phyloP scores from a whole-genome alignment of 1,140 invertebrate genomes.

The Ptiloglossa arizonensis region DNA sequence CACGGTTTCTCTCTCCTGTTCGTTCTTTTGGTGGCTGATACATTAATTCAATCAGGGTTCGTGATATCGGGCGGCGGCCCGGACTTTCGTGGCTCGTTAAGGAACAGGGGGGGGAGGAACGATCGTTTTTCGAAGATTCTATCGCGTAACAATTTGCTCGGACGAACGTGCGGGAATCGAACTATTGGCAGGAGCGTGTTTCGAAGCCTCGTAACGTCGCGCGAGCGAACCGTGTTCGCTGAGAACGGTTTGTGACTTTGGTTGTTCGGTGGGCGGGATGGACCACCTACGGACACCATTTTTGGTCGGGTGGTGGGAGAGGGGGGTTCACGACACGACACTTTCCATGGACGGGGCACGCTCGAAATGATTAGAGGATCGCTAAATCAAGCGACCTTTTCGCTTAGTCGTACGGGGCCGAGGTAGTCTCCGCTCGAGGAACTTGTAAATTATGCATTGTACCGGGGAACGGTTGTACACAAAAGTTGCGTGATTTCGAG shows the following conservation, averaged over 20 bases:
- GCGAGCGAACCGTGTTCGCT: neutral
- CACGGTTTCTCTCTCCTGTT: neutral
- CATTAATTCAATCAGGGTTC: conserved; percentile 35
- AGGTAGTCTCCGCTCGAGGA: too few relatives aligned
- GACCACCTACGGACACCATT: too few relatives aligned
- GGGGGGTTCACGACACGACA: too few relatives aligned
- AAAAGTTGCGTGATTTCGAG: too few relatives aligned
- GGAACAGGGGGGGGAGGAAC: neutral
- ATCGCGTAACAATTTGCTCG: conserved; percentile 42
- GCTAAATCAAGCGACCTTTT: too few relatives aligned
- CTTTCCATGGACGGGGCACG: too few relatives aligned
- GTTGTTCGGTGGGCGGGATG: too few relatives aligned
- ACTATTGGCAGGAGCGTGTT: neutral
- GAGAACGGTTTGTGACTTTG: neutral
- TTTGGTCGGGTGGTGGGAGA: too few relatives aligned
- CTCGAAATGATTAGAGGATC: too few relatives aligned
- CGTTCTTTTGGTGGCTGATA: neutral
- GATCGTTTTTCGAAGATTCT: conserved; percentile 13
- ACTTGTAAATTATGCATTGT: too few relatives aligned
- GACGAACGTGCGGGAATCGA: neutral
- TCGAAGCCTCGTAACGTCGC: neutral
- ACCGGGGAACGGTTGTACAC: too few relatives aligned
- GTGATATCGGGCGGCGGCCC: neutral
- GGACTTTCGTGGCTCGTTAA: conserved; percentile 10
- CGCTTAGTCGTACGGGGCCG: too few relatives aligned